phyloP scores from a whole-genome alignment of 2,888 invertebrate genomes.

The Pristionchus japonicus region DNA sequence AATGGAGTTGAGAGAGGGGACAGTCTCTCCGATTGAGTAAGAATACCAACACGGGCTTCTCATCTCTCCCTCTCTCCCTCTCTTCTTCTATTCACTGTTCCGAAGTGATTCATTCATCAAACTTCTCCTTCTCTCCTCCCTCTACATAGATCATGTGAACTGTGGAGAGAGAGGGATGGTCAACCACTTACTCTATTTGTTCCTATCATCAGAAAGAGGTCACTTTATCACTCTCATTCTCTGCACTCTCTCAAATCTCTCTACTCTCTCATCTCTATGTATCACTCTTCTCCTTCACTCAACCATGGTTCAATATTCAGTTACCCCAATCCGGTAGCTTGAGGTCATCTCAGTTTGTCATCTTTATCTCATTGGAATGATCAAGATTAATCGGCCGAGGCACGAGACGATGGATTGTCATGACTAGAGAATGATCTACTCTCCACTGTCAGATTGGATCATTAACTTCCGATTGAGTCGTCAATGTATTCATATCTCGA shows the following conservation, averaged over 20 bases:
- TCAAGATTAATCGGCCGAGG: not conserved
- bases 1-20: not conserved
- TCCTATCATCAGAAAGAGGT: not conserved
- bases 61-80: not conserved
- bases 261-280: not conserved
- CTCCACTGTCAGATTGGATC: not conserved
- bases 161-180: not conserved
- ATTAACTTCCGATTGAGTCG: not conserved
- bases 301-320: not conserved
- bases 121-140: not conserved
- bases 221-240: constrained; percentile 12
- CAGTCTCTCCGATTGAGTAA: not conserved
- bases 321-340: not conserved
- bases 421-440: not conserved
- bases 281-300: constrained; percentile 1
- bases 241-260: not conserved
- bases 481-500: not conserved
- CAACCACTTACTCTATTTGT: constrained; percentile 31
- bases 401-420: not conserved
- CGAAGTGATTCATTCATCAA: not conserved
- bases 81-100: constrained; percentile 13
- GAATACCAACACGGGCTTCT: constrained; percentile 31
- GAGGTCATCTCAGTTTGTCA: constrained; percentile 1
- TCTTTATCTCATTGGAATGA: not conserved
- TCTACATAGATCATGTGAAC: not conserved